Base-by-base conservation (phyloP, 2,797 vertebrate species). In the Tachyglossus aculeatus region DNA sequence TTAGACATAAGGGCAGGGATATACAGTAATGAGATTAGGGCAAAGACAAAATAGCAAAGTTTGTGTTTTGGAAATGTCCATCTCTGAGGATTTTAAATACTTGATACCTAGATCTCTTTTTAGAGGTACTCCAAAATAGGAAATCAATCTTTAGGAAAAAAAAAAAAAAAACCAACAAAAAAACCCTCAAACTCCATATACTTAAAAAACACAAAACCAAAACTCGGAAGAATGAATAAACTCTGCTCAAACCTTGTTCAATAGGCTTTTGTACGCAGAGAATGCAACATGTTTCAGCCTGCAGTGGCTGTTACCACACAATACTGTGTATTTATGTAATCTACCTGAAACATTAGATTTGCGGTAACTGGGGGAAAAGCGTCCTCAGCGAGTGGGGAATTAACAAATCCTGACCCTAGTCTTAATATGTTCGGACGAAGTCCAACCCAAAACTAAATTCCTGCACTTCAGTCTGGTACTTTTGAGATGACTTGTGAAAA, bases 401-500 rank as follows among this genome's bases (percentile, higher is more conserved):
- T 71, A 67, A 50, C 36, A 61, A 72, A 73, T 24, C 50, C 7
- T 47, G 39, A 43, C 19, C 18, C 29, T 47, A 66, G 41, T 11
- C 16, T 37, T 36, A 55, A 48, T n/a, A 6, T 34, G 22, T 54
- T 55, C 6, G 45, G 2, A 12, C 50, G 8, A 33, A 33, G 11
- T 12, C 25, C 18, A 51, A 33, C 21, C 19, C 48, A 77, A 41
- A 67, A 70, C 29, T 52, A 7, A 27, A 38, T 41, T 38, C 40
- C 48, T 76, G 48, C 67, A 57, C 24, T 38, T 67, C 0, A 69
- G 61, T 19, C 15, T 14, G 66, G 59, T 48, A 47, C 11, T 73
- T 74, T 72, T 57, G 9, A 7, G 43, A 53, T 74, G 57, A 44
- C 45, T 31, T 4, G 41, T 51, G 50, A 88, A 85, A 90, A 66